Percentiles rank a stretch among this genome's conserved stretches.
Conservation (phyloP, 64 coral and sea anemone genomes). For the Anthopleura sola region DNA sequence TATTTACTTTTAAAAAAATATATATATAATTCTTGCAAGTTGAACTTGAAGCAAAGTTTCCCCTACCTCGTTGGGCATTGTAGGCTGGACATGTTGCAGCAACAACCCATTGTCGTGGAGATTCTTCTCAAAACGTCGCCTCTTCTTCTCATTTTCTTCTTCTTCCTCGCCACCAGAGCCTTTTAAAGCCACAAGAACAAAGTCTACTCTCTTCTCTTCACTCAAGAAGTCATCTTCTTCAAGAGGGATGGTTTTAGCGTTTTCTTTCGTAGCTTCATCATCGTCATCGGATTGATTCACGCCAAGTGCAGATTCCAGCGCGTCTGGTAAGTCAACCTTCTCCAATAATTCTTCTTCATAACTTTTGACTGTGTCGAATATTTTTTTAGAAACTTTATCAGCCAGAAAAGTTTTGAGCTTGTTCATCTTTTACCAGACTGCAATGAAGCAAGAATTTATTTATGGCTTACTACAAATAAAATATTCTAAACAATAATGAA, state of each 20-base stretch:
- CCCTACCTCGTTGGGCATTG: slow-evolving; percentile 17
- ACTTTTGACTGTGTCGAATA: background rate
- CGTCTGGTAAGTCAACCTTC: background rate
- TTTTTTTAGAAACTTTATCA: background rate
- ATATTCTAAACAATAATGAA: too few species aligned
- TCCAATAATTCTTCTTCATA: background rate
- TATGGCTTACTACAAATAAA: too few species aligned
- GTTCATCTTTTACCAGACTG: background rate
- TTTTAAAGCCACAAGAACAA: slow-evolving; percentile 2
- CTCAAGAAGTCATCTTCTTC: slow-evolving; percentile 1
- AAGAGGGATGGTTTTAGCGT: background rate
- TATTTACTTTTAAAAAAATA: too few species aligned
- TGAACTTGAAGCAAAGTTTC: background rate
- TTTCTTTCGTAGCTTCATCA: background rate
- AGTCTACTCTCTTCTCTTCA: slow-evolving; percentile 18
- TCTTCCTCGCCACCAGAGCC: background rate
- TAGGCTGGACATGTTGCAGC: slow-evolving; percentile 12
- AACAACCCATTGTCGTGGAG: slow-evolving; percentile 13
- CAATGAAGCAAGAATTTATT: background rate
- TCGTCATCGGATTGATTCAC: background rate
- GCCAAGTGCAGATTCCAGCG: background rate
- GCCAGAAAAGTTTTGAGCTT: background rate
- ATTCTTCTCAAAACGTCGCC: slow-evolving; percentile 22
- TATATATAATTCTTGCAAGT: too few species aligned
- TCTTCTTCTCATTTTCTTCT: slow-evolving; percentile 17